Evolutionary conservation across 2,797 vertebrate genomes (phyloP), one percentile per base, ranked within the genome.

Genomic region (Peromyscus eremicus): DNA sequence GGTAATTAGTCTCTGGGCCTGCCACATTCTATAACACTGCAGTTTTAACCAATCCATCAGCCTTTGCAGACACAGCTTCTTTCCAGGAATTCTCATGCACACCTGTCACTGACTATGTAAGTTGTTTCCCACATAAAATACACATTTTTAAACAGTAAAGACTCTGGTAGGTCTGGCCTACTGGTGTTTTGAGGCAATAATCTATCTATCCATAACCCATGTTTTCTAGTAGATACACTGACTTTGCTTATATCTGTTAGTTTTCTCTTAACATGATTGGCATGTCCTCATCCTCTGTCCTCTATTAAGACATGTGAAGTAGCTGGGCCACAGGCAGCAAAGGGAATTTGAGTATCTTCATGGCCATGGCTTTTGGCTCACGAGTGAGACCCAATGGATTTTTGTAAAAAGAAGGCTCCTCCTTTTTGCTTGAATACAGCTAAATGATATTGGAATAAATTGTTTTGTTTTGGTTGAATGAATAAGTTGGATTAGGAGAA

Each of bases 381-480:
- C 60, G 11, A 90, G 2, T 55, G 34, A 68, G 23, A 17, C 11
- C 49, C 23, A 62, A 19, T 27, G 7, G 9, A 85, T 70, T 95
- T 82, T 62, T 40, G 8, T 29, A 83, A 43, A 40, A 89, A 82
- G 25, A 89, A 86, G 6, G 3, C n/a, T 83, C 64, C 55, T 92
- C 16, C 55, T 92, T 16, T 88, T 81, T 93, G 62, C 49, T 95
- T 60, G 32, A 68, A 83, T 37, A 80, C 79, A 71, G 46, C 49
- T 92, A 93, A 82, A 55, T 82, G 21, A 91, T 79, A 68, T 62
- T 82, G 66, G 92, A 92, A 87, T 84, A 87, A 66, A 68, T 68
- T 49, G 1, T 91, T 82, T 88, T 77, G 55, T 66, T 92, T 76
- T 52, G 27, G 21, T 88, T 88, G 75, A 94, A 83, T 86, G 86